phyloP scores from a whole-genome alignment of 2,888 invertebrate species.

The Agriopis aurantiaria region DNA sequence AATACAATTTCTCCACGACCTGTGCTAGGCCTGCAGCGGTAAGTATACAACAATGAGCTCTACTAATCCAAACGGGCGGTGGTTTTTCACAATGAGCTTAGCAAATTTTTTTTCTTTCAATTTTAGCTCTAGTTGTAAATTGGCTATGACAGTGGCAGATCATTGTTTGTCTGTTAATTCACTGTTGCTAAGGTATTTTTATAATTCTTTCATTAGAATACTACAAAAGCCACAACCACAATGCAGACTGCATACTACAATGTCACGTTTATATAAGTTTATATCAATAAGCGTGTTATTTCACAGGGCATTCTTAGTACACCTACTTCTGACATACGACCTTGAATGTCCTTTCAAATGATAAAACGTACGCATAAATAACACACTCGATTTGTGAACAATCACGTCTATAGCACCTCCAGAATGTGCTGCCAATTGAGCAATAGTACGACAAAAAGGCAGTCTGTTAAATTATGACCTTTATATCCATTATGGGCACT shows the following conservation, averaged over 20 bases:
- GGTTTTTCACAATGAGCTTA: too few relatives aligned
- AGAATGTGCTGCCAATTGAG: conserved; percentile 62
- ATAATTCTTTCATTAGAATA: not conserved
- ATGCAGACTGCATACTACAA: not conserved
- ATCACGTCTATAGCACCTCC: conserved; percentile 52
- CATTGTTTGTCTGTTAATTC: not conserved
- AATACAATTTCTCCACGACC: too few relatives aligned
- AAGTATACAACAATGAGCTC: too few relatives aligned
- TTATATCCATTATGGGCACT: conserved; percentile 83
- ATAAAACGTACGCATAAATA: conserved; percentile 45
- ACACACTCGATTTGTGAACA: conserved; percentile 53
- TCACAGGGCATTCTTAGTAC: conserved; percentile 10
- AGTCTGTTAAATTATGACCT: conserved; percentile 72
- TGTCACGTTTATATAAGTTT: conserved; percentile 11
- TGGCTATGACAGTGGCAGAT: not conserved
- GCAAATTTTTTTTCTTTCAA: too few relatives aligned
- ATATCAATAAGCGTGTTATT: too few relatives aligned
- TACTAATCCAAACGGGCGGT: too few relatives aligned
- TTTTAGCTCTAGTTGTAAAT: not conserved
- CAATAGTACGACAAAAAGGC: conserved; percentile 37
- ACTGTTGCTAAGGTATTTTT: not conserved
- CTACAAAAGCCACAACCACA: not conserved
- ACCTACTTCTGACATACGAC: conserved; percentile 7
- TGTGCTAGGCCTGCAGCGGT: too few relatives aligned
- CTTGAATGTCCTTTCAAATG: conserved; percentile 39